Evolutionary conservation across 2,888 invertebrate genomes (phyloP).

Genomic region (Patella ulyssiponensis): DNA sequence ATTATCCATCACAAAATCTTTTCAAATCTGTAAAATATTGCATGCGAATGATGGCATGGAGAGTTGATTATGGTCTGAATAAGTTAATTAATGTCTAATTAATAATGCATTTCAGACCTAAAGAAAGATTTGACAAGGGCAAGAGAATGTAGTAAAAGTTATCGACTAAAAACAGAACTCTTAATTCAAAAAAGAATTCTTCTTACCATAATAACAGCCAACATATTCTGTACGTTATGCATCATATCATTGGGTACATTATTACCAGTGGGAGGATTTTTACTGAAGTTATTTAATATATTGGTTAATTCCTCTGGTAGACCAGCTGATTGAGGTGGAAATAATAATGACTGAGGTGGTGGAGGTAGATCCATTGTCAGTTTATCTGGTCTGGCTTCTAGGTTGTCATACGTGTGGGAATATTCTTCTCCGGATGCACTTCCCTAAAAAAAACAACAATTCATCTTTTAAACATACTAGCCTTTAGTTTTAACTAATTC

Average conservation of each 20-base stretch:
- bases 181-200: no score
- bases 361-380: conserved; percentile 14
- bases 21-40: no score
- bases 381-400: background rate
- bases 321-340: conserved; percentile 11
- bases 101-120: no score
- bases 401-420: conserved; percentile 18
- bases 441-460: background rate
- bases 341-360: background rate
- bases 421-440: background rate
- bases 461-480: no score
- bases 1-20: no score
- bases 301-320: conserved; percentile 61
- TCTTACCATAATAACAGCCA: conserved; percentile 57
- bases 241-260: conserved; percentile 40
- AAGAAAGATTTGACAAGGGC: no score
- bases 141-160: no score
- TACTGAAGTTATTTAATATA: conserved; percentile 55
- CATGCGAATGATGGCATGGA: no score
- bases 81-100: no score
- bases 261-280: conserved; percentile 37
- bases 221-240: conserved; percentile 56
- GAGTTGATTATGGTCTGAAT: no score
- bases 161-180: no score
- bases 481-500: no score